Conservation (phyloP, 1,140 invertebrate species). For the Cyclargus thomasi region DNA sequence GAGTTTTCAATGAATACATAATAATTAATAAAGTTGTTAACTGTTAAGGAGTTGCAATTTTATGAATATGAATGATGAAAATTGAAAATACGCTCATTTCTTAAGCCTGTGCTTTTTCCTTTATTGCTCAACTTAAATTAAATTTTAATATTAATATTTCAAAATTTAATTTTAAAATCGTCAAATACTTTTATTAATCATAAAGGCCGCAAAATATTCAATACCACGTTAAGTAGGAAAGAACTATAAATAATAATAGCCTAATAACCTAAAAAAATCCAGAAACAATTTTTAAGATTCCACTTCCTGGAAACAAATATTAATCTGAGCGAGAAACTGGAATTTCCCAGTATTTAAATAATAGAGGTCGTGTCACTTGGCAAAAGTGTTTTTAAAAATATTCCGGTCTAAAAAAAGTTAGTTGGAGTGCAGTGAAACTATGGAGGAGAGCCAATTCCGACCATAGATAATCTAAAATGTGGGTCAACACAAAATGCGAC, state of each 20-base stretch:
- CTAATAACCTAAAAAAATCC: neutral
- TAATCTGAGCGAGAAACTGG: neutral
- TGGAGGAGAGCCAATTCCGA: slow-evolving; percentile 10
- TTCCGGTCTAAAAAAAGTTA: slow-evolving; percentile 6
- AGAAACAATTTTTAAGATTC: neutral
- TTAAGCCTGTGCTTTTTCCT: too few relatives aligned
- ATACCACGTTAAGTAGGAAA: too few relatives aligned
- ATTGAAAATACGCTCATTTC: too few relatives aligned
- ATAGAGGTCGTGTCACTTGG: neutral
- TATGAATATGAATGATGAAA: too few relatives aligned
- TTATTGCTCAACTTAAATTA: too few relatives aligned
- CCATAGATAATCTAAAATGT: slow-evolving; percentile 11
- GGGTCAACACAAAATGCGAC: slow-evolving; percentile 15
- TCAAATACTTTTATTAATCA: too few relatives aligned
- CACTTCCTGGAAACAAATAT: neutral
- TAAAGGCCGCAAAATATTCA: too few relatives aligned
- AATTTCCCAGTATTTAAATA: neutral
- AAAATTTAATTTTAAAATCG: too few relatives aligned
- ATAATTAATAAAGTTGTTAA: too few relatives aligned
- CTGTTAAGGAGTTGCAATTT: too few relatives aligned
- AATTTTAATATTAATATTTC: too few relatives aligned
- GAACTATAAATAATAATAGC: neutral
- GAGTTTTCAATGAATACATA: too few relatives aligned
- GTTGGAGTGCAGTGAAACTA: neutral
- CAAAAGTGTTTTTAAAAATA: slow-evolving; percentile 8